Base-by-base conservation (phyloP, 2,888 invertebrate species). In the Calephelis perditalis region DNA sequence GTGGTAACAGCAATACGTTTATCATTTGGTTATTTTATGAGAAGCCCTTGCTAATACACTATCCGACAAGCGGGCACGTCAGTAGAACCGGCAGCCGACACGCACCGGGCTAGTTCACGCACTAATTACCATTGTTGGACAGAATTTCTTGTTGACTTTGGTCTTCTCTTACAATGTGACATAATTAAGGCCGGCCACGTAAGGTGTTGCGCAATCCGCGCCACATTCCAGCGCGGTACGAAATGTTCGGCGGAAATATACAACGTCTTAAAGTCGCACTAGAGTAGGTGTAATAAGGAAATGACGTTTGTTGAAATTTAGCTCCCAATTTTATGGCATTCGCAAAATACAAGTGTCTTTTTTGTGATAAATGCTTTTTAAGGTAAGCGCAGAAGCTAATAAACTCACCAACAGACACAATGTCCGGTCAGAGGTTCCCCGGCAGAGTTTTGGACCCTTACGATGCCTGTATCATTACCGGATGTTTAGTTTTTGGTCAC, bases 61-160 rank as follows among this genome's bases (percentile, higher is more conserved):
- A 40, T 40, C 8, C 8, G 8, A 40, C 40, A 8, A 6, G 40
- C 15, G 9, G 9, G 12, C 35, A 15, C 6, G 46, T 46, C 9
- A 58, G 47, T 47, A 37, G 12, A 58, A 36, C 47, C 47, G 15
- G 47, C 47, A 47, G 37, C 47, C 47, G 58, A 58, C 58, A 58
- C 58, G 58, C 58, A 58, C 58, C 47, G 12, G n/a, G n/a, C 37
- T 37, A 47, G 47, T 58, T 58, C 37, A 58, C 15, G 58, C 58
- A 58, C 58, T 58, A 58, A 37, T 58, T 58, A 58, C 15, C 58
- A 47, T 47, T 58, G n/a, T 40, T 49, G 4, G 5, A 26, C 49
- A 49, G 49, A 26, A 49, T 49, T 26, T 49, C 49, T 49, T 49
- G 49, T 49, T 49, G 49, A 49, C 49, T 49, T 49, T 26, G 47